Evolutionary conservation across 1,140 invertebrate species (phyloP).

Genomic region (Nasonia vitripennis): DNA sequence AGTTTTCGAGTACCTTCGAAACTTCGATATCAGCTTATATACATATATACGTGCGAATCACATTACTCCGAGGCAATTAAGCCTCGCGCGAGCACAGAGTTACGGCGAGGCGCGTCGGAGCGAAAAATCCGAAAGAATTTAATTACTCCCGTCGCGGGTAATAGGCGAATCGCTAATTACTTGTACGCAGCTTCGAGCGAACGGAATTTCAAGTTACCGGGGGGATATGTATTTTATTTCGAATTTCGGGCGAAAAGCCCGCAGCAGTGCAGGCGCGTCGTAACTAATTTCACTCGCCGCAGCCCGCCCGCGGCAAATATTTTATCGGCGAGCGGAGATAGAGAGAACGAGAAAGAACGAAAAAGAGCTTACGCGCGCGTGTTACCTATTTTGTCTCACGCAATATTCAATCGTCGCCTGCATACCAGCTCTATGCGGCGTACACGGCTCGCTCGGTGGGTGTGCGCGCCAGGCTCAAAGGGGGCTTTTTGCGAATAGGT

Average conservation of each 20-base stretch:
- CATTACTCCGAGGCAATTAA: background rate
- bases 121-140: background rate
- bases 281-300: constrained; percentile 38
- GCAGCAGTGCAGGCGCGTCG: background rate
- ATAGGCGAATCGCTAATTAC: background rate
- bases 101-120: background rate
- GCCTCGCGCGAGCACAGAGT: no score
- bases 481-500: constrained; percentile 23
- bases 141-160: background rate
- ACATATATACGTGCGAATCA: background rate
- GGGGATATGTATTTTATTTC: background rate
- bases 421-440: background rate
- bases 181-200: background rate
- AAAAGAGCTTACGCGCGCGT: background rate
- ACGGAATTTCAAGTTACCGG: background rate
- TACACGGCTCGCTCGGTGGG: background rate
- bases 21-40: constrained; percentile 11
- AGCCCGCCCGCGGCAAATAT: constrained; percentile 21
- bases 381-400: constrained; percentile 22
- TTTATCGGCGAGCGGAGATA: constrained; percentile 5
- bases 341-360: background rate
- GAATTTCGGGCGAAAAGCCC: constrained; percentile 26
- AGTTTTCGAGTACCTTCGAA: background rate
- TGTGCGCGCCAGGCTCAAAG: background rate
- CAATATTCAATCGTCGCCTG: constrained; percentile 3